Evolutionary conservation across 2,113 vertebrate species (phyloP), one percentile per base, ranked within the genome.

Genomic region (Pomatorhinus ruficollis): DNA sequence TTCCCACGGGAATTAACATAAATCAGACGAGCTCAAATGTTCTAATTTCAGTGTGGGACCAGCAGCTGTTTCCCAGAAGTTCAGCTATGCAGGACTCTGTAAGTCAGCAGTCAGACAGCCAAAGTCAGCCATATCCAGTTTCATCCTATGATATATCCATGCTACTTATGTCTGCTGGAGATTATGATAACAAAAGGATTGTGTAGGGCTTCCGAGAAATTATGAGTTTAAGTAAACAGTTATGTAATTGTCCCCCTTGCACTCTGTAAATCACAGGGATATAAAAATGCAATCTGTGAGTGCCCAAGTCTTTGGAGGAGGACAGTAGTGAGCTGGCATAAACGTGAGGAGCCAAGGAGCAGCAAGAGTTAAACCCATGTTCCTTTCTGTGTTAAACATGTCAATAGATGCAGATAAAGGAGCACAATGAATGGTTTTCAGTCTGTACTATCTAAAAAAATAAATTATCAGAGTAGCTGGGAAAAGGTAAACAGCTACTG

Each of bases 1-100:
- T 97, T 98, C 97, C 95, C 96, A 93, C 37, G 93, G 90, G 98
- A 97, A 95, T 96, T 97, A 97, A 97, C 96, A 97, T 98, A 98
- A 98, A 98, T 98, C 98, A 98, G 97, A 97, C 3, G 39, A 98
- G 97, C 96, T 96, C 97, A 96, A 97, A 97, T 96, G 95, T 97
- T 98, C 96, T 98, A 71, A 97, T 98, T 98, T 98, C 96, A 95
- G 57, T 97, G 97, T 97, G 97, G 95, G 97, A 97, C 97, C 92
- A 95, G 96, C 98, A 98, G 98, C 98, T 98, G 98, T 98, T 98
- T 97, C 97, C 96, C 96, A 98, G 98, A 98, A 97, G 96, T 98
- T 96, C 97, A 98, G 97, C 97, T 96, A 96, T 90, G 87, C 95
- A 80, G 96, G 83, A 54, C 92, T 97, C 83, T 33, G 68, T 97